Percentiles rank a stretch among this genome's conserved stretches.
phyloP scores from a whole-genome alignment of 2,888 invertebrate species.

The Drosophila birchii region DNA sequence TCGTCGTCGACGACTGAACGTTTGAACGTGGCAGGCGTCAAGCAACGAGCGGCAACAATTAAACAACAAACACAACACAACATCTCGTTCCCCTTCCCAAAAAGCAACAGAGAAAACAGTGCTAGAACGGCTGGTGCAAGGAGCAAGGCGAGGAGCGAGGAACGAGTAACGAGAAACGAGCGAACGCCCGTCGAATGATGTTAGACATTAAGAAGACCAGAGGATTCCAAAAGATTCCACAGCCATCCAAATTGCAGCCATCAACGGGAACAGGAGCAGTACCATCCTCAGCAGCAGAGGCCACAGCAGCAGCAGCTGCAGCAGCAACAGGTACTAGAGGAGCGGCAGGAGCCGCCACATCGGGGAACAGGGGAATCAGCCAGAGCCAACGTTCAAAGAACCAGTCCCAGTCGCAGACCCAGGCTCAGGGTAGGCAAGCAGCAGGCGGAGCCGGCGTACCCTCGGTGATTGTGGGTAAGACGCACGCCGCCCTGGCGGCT shows the following conservation, averaged over 20 bases:
- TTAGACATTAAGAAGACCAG: slow-evolving; percentile 82
- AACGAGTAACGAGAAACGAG: slow-evolving; percentile 5
- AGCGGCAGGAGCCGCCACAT: background rate
- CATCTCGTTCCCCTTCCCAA: slow-evolving; percentile 20
- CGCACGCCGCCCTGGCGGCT: slow-evolving; percentile 25
- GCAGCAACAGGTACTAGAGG: slow-evolving; percentile 5
- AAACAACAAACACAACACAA: slow-evolving; percentile 35
- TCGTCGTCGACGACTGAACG: background rate
- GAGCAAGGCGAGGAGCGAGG: slow-evolving; percentile 1
- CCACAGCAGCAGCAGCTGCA: slow-evolving; percentile 16
- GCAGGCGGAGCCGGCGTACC: slow-evolving; percentile 9
- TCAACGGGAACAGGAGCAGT: slow-evolving; percentile 37
- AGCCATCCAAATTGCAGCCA: slow-evolving; percentile 70
- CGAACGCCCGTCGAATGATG: slow-evolving; percentile 71
- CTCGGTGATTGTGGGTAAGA: slow-evolving; percentile 30
- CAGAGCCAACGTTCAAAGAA: slow-evolving; percentile 6
- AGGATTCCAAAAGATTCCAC: slow-evolving; percentile 82
- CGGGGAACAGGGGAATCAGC: background rate
- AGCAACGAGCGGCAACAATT: background rate
- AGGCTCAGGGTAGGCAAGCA: background rate
- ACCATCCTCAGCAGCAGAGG: slow-evolving; percentile 3
- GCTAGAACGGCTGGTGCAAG: background rate
- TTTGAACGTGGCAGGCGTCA: slow-evolving; percentile 19
- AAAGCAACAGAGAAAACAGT: slow-evolving; percentile 14
- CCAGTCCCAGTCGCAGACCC: background rate